Conservation (phyloP, 1,140 invertebrate genomes). For the Ceratosolen solmsi region DNA sequence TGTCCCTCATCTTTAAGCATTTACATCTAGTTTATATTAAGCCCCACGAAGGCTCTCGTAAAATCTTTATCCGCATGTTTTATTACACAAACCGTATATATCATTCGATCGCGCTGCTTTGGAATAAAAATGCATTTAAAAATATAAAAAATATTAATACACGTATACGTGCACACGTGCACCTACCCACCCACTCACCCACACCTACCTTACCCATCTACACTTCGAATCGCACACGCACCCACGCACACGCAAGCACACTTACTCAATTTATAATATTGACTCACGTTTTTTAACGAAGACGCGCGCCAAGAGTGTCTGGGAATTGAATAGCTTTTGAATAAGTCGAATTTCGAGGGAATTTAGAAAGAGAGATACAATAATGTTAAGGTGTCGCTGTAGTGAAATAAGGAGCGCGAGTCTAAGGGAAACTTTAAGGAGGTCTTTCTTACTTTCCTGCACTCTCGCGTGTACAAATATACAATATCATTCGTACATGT, state of each 20-base stretch:
- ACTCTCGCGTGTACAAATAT: constrained; percentile 1
- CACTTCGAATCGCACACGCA: background rate
- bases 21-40: background rate
- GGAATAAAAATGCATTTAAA: background rate
- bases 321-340: constrained; percentile 24
- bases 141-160: background rate
- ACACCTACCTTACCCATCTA: background rate
- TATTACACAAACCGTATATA: background rate
- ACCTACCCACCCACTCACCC: background rate
- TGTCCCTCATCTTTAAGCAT: background rate
- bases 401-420: background rate
- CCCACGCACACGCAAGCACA: background rate
- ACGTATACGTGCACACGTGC: background rate
- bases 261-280: background rate
- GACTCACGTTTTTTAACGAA: constrained; percentile 24
- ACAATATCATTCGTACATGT: background rate
- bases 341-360: background rate
- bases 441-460: constrained; percentile 18
- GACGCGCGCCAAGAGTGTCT: constrained; percentile 24
- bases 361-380: background rate
- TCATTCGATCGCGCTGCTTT: constrained; percentile 9
- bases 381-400: background rate
- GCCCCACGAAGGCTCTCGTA: background rate
- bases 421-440: background rate
- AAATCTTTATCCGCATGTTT: background rate